phyloP scores from a whole-genome alignment of 1,140 invertebrate genomes.

The Trissolcus basalis region DNA sequence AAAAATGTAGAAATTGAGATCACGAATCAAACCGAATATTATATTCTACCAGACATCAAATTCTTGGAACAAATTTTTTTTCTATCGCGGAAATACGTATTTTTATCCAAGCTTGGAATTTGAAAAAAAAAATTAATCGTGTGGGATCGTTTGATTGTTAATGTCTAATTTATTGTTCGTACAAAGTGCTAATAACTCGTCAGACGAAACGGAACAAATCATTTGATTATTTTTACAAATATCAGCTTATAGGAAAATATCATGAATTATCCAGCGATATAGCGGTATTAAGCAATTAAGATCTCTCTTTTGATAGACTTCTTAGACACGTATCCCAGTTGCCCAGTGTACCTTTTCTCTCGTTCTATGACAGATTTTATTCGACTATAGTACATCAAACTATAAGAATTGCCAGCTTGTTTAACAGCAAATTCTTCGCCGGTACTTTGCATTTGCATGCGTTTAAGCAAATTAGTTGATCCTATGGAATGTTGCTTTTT shows the following conservation, averaged over 20 bases:
- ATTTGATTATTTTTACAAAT: constrained; percentile 38
- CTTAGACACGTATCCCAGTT: constrained; percentile 46
- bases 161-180: too few species aligned
- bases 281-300: constrained; percentile 54
- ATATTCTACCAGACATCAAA: too few species aligned
- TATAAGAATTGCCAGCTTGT: too few species aligned
- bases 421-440: too few species aligned
- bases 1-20: too few species aligned
- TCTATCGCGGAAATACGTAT: too few species aligned
- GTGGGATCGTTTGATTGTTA: too few species aligned
- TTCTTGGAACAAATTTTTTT: too few species aligned
- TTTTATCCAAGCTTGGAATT: too few species aligned
- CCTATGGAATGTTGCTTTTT: neutral
- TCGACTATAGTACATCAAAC: neutral
- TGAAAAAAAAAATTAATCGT: too few species aligned
- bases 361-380: constrained; percentile 28
- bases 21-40: too few species aligned
- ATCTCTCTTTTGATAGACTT: constrained; percentile 54
- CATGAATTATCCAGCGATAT: constrained; percentile 52
- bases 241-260: constrained; percentile 40
- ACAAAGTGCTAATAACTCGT: neutral
- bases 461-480: neutral
- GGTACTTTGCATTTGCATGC: constrained; percentile 15
- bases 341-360: constrained; percentile 26
- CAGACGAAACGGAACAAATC: constrained; percentile 33